Evolutionary conservation across 2,888 invertebrate genomes (phyloP), one percentile per base, ranked within the genome.

Genomic region (Sisyra nigra): DNA sequence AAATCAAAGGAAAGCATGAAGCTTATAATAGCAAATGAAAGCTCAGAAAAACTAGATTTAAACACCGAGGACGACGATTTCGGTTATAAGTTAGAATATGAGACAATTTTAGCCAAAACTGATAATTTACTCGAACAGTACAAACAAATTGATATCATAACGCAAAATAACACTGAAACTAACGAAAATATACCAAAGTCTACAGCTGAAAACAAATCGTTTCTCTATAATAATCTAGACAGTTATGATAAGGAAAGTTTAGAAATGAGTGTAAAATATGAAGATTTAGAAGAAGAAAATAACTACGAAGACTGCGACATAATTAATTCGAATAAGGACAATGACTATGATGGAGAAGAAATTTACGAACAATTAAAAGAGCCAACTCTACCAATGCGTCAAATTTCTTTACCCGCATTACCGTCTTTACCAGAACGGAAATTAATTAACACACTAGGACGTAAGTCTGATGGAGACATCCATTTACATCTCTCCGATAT

Each of bases 241-340:
- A 71, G 68, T 48, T 71, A 71, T 50, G 72, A 72, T 54, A 57
- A 65, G 8, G 71, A 24, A 5, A 24, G 3, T 24, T 24, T 24
- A 24, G 24, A 67, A 48, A 64, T 63, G 3, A 60, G 57, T 37
- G 50, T 66, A 29, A 46, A 45, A 9, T 65, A 66, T 53, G 65
- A 67, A 48, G 58, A 68, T 52, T 65, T 66, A 1, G 66, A 66
- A 45, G 66, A 65, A 1, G 68, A 67, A 48, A 68, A 66, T 29
- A 68, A 68, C 43, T 66, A 68, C 42, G 68, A 69, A 46, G 68
- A 69, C 50, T 68, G 68, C 49, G 68, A 68, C 47, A 67, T 24
- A 24, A 24, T 24, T 24, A 24, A 67, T 48, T 60, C 66, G 3
- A 62, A 43, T 14, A 24, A 31, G 31, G 35, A 30, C n/a, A 18